Evolutionary conservation across 30 jellyfish, hydroid and myxozoan species (phyloP), one percentile per base, ranked within the genome.

Genomic region (Phacellophora camtschatica): DNA sequence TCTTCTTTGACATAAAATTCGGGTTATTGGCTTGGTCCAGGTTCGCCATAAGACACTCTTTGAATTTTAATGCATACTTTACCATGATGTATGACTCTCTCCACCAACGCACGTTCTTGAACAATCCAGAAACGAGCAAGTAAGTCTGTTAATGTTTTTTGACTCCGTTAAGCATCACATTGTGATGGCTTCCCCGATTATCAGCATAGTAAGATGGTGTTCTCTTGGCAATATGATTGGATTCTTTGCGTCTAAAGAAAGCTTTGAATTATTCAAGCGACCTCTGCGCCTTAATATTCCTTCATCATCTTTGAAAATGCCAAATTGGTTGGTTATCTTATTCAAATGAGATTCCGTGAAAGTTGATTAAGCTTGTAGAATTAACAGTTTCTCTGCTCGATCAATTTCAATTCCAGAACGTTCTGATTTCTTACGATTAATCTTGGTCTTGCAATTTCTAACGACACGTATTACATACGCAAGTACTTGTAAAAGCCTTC

Each of bases 221-320:
- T 39, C 64, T 30, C 62, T 66, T 32, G 81, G 81, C 62, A 66
- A n/a, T 15, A 66, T 7, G 23, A 66, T 25, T 0, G 81, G 81
- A 37, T n/a, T 16, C 29, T 66, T 66, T 15, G 62, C 34, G 7
- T 66, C 81, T 18, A 10, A 66, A 2, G 63, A 11, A 2, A 66
- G 20, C 10, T 33, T 13, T 3, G 81, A 18, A 48, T 50, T 71
- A 28, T 71, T n/a, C 28, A 71, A 24, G 4, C 84, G 25, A 20
- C 84, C 84, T 5, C 54, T 36, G n/a, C 53, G 12, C 23, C 83
- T 18, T n/a, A 69, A 36, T 4, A 69, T n/a, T 5, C 75, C 45
- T 4, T 69, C 28, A 5, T 41, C 41, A 24, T 69, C 83, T 3
- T 3, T 10, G 43, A 69, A 69, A 3, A 20, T 7, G 2, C 74